Conservation (phyloP, 2,797 vertebrate species). For the Sardinella longiceps region DNA sequence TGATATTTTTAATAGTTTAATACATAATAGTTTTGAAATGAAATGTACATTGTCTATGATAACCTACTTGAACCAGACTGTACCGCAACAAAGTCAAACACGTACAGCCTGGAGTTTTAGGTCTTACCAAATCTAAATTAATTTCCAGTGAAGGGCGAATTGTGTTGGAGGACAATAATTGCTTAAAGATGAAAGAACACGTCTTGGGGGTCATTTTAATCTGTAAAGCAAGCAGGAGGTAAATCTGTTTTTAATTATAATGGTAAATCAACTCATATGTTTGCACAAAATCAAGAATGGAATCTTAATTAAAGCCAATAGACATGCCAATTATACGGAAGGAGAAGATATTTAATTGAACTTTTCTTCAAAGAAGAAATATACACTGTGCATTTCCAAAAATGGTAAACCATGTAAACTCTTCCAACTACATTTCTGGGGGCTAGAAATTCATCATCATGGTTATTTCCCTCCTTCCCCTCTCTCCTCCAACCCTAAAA, state of each 20-base stretch:
- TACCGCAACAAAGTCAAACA: neutral
- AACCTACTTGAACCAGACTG: neutral
- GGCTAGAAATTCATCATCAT: neutral
- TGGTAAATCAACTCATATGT: constrained; percentile 43
- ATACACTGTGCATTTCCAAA: constrained; percentile 8
- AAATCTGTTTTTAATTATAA: constrained; percentile 49
- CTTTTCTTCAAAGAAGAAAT: constrained; percentile 1
- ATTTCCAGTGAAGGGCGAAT: constrained; percentile 39
- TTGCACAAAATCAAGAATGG: constrained; percentile 24
- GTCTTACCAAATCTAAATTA: constrained; percentile 16
- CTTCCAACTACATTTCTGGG: neutral
- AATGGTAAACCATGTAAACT: neutral
- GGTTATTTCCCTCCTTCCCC: neutral
- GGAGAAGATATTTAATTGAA: constrained; percentile 17
- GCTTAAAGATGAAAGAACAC: constrained; percentile 44
- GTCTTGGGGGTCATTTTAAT: constrained; percentile 47
- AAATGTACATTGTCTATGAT: neutral
- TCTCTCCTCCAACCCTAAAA: neutral
- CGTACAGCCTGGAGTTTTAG: neutral
- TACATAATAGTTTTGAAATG: neutral
- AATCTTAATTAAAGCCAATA: constrained; percentile 43
- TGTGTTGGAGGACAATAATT: constrained; percentile 28
- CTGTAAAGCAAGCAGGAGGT: constrained; percentile 36
- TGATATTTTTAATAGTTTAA: neutral
- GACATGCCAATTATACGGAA: constrained; percentile 40